Evolutionary conservation across 2,113 vertebrate genomes (phyloP), one percentile per base, ranked within the genome.

Genomic region (Lonchura striata): DNA sequence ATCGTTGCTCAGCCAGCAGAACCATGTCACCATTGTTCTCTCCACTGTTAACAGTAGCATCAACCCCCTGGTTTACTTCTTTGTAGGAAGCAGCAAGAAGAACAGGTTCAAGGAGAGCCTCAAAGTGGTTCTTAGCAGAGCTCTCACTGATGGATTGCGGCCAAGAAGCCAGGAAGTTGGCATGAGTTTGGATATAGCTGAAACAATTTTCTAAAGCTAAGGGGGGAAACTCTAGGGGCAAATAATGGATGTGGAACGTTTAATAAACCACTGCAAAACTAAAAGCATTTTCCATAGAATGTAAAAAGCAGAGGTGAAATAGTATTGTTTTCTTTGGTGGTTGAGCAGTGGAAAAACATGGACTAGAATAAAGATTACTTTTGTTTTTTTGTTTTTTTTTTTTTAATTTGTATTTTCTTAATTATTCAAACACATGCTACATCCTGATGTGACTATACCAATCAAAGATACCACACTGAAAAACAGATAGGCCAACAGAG

Each of bases 1-100:
- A 0, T 92, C 96, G 25, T 65, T 97, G 81, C 95, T 97, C 24
- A 91, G 88, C 50, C 97, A 44, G 63, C 86, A 98, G 41, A 97
- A 98, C 31, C 94, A 97, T 0, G 27, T 97, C 39, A 98, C 97
- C 10, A 5, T 98, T 23, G 97, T 98, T 68, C 98, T 98, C 90
- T 97, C 97, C 91, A 98, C 97, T 0, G 50, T 98, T 68, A 98
- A 98, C n/a, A 98, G 98, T 61, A 98, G 98, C 27, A 97, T 98
- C 94, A 98, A 98, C 85, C 98, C 98, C 41, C 97, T 97, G 54
- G 97, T 98, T 59, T 98, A 98, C 93, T 98, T 98, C 95, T 98
- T 98, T 5, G 98, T 98, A 94, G 98, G 98, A 78, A 98, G 98
- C 91, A 98, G 98, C 53, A 98, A 95, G 94, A 98, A 97, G 75